Evolutionary conservation across 2,113 vertebrate species (phyloP), one percentile per base, ranked within the genome.

Genomic region (Brachirus orientalis): DNA sequence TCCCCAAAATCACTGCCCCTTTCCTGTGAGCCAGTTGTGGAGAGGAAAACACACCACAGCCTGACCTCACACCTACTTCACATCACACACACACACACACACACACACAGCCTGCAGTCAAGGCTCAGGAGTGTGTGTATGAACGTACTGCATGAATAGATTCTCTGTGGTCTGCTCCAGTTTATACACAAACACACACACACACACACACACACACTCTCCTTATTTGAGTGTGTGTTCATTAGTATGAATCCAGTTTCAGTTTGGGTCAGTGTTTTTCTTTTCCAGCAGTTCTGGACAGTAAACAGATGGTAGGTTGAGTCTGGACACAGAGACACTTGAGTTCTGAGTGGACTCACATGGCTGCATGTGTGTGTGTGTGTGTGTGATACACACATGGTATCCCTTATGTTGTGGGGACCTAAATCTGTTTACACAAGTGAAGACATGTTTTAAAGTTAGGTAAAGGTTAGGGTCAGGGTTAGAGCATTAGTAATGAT

Each of bases 51-150:
- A 67, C 75, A 48, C 44, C 11, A 13, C 37, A 62, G 37, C 76
- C 62, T 79, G 63, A 74, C 57, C 82, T 81, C 82, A 72, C 82
- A 79, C 77, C 79, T 77, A 74, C 75, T 79, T 66, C 52, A 35
- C 63, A 60, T 60, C 51, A 55, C 69, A 71, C 61, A 77, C 67
- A 38, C 38, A 13, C 22, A 28, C 22, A 28, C 22, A 28, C 28
- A 28, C 28, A 28, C 28, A 28, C 28, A 28, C 28, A 4, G 28
- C 28, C 28, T 28, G 28, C 28, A 28, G 28, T 28, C 28, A 28
- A 4, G 28, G 28, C 28, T 28, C 28, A 28, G 28, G 35, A 18
- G 33, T 55, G 36, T 55, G 53, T 55, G 52, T 54, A n/a, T 36
- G 66, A 28, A 38, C 60, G 62, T 57, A 12, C 47, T 56, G 20